These are phyloP conservation scores for Saccostrea glomerata DNA, from an alignment of 1,140 invertebrate genomes.

Conservation along the genomic window DNA sequence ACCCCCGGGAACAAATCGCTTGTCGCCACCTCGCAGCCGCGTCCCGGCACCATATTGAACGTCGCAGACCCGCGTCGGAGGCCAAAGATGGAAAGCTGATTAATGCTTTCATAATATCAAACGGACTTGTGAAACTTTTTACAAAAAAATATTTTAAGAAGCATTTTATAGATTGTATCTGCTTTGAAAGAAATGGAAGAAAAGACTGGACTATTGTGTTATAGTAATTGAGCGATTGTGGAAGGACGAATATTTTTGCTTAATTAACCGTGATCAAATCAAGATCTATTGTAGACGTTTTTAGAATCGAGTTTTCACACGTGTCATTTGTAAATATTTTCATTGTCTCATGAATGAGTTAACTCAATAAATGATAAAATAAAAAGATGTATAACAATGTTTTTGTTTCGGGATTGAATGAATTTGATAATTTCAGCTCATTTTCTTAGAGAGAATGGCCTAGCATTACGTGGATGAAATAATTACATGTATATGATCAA, in stretches of 20 bases:
- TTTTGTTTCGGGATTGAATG: constrained; percentile 15
- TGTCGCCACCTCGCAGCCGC: constrained; percentile 70
- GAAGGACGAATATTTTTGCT: neutral
- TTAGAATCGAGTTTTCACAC: neutral
- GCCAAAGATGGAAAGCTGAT: constrained; percentile 29
- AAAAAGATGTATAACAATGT: neutral
- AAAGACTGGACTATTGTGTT: neutral
- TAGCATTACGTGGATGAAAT: constrained; percentile 28
- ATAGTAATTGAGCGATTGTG: neutral
- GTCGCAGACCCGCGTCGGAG: constrained; percentile 42
- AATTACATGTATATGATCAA: neutral
- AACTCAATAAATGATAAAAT: neutral
- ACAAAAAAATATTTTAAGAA: neutral
- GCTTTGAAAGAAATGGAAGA: neutral
- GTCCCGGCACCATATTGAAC: constrained; percentile 68
- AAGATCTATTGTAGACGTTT: neutral
- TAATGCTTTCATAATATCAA: neutral
- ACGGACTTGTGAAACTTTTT: constrained; percentile 24
- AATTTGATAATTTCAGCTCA: constrained; percentile 1
- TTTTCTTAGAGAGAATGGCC: constrained; percentile 10
- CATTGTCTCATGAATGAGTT: constrained; percentile 5
- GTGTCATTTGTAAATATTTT: constrained; percentile 32
- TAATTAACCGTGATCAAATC: neutral
- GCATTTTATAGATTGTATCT: constrained; percentile 1
- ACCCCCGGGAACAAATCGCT: constrained; percentile 60